phyloP scores from a whole-genome alignment of 1,140 invertebrate species.

The Oncopodura yosiiana region DNA sequence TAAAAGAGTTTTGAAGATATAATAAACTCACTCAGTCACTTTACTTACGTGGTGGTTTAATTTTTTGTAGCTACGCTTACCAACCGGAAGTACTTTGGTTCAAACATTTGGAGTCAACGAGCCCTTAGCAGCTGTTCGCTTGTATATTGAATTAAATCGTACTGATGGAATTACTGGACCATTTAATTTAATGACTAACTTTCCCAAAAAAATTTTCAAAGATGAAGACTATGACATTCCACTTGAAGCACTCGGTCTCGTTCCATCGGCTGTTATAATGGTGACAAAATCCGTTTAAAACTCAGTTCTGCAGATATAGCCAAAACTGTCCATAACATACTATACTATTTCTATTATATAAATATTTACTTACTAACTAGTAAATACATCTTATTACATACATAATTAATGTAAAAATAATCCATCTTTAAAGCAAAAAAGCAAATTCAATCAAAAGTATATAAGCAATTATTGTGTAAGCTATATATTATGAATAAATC shows the following conservation, averaged over 20 bases:
- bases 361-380: too few species aligned
- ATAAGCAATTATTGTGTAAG: too few species aligned
- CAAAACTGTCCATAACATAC: too few species aligned
- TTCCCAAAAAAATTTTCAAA: conserved; percentile 74
- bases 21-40: too few species aligned
- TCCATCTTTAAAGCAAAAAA: too few species aligned
- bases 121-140: conserved; percentile 73
- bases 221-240: conserved; percentile 79
- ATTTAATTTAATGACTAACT: conserved; percentile 73
- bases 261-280: conserved; percentile 67
- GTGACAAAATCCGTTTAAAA: conserved; percentile 49
- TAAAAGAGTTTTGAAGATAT: neutral
- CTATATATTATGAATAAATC: too few species aligned
- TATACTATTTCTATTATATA: too few species aligned
- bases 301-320: too few species aligned
- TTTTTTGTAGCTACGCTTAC: conserved; percentile 53
- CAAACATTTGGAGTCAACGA: conserved; percentile 77
- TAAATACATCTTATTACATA: too few species aligned
- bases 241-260: conserved; percentile 65
- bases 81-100: conserved; percentile 55
- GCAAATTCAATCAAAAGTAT: too few species aligned
- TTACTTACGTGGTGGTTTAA: too few species aligned
- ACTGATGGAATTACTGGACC: conserved; percentile 48
- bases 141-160: conserved; percentile 69
- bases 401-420: too few species aligned